Base-by-base conservation (phyloP, 2,797 vertebrate genomes). In the Helicolenus hilgendorfi region DNA sequence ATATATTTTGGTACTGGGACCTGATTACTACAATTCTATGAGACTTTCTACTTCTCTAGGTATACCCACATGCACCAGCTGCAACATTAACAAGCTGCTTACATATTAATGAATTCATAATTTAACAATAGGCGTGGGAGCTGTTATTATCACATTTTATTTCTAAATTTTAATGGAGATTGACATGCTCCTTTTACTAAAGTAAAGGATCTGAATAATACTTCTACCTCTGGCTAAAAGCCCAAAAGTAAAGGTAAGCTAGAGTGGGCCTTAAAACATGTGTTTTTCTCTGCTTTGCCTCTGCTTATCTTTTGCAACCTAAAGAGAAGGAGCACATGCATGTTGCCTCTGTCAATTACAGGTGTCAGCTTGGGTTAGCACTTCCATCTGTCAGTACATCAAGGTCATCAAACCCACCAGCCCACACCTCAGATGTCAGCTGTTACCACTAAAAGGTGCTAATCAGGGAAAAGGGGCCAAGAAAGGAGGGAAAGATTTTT, bases 301-400 rank as follows among this genome's bases (percentile, higher is more conserved):
- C 22, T 82, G 35, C 72, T 81, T 41, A 72, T 69, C 15, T 29
- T 3, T 4, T 31, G n/a, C 67, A 27, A 15, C 53, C 36, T 55
- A 45, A 55, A 70, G 36, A 81, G 33, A 55, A 20, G 9, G 4
- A 70, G 27, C 29, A 74, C 63, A 56, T 89, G 15, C n/a, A 53
- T 41, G 27, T 56, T n/a, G 58, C 36, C 14, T 41, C 77, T 59
- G 67, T 86, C 64, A 68, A 62, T 83, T 75, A 58, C 27, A 79
- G 70, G 67, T 74, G 75, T 79, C 63, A 20, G 27, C 62, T 75
- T 7, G 2, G 7, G 77, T 91, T 80, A 85, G 62, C 33, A 0
- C 71, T 22, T 79, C 77, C 69, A 91, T 91, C 76, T 78, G 73
- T 81, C 67, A 81, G 27, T n/a, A 81, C 60, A 79, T 89, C 87